These are phyloP conservation scores for Hippoglossus stenolepis DNA, from an alignment of 2,113 vertebrate genomes.

Conservation along the genomic window DNA sequence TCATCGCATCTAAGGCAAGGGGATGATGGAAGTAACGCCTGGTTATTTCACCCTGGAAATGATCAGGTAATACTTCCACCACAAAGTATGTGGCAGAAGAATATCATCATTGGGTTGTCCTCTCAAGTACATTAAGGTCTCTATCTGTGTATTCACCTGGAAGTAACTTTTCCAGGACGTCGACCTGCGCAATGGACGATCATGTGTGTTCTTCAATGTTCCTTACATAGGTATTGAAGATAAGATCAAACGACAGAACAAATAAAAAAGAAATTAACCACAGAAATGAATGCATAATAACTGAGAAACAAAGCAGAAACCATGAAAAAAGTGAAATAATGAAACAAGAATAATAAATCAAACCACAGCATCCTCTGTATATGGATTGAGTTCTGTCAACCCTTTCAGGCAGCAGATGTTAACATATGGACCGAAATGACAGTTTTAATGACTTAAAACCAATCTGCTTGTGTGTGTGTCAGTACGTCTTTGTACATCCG, in stretches of 20 bases:
- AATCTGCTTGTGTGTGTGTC: not conserved
- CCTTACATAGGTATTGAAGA: not conserved
- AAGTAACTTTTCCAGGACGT: not conserved
- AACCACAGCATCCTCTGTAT: not conserved
- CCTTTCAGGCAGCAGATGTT: slow-evolving; percentile 43
- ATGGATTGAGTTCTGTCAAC: slow-evolving; percentile 27
- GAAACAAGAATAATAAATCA: slow-evolving; percentile 6
- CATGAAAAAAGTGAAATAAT: not conserved
- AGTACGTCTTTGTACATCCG: not conserved
- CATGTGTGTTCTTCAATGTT: not conserved
- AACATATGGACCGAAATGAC: slow-evolving; percentile 14
- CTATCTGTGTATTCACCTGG: not conserved
- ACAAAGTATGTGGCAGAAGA: too few species aligned
- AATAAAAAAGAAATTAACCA: not conserved
- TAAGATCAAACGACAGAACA: not conserved
- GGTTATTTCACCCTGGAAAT: not conserved
- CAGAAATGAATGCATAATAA: not conserved
- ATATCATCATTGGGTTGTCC: too few species aligned
- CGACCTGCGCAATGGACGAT: not conserved
- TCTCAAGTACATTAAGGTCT: not conserved
- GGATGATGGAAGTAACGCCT: not conserved
- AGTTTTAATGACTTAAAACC: slow-evolving; percentile 31
- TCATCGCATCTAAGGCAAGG: not conserved
- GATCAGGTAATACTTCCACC: not conserved
- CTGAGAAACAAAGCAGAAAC: not conserved